Base-by-base conservation (phyloP, 2,888 invertebrate genomes). In the Drosophila nr. medialis region DNA sequence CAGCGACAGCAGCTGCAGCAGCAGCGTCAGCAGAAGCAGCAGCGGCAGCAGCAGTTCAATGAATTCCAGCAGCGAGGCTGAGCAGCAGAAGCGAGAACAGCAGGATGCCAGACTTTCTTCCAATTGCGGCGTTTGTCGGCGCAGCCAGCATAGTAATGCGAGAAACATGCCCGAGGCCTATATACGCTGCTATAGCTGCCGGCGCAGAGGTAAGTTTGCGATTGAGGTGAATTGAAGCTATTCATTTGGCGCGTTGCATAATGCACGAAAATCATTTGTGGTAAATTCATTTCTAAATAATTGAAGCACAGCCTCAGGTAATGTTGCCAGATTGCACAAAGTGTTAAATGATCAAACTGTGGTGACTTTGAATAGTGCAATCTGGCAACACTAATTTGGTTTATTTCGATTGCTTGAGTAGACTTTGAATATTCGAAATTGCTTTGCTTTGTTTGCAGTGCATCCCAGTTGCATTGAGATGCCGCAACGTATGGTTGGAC, bases 381-480 rank as follows among this genome's bases (percentile, higher is more conserved):
- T 24, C 15, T 24, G 24, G 24, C 45, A 24, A 45, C 45, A 45
- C 15, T 24, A 15, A 15, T 15, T 45, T 24, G 4, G 4, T 15
- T 15, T 1, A 24, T 24, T 7, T 45, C 11, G 7, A 7, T 15
- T 15, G 13, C 21, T 8, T 15, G 8, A 45, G 4, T 45, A 15
- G 24, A 24, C 24, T 24, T 24, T 45, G 24, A 24, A 45, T 45
- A 7, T 24, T 24, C 13, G 15, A 45, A 13, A 36, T 36, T 36
- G 7, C 4, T 36, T 30, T 24, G 15, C n/a, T 38, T 67, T 15
- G 3, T 72, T 91, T 92, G 0, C 93, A 96, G 96, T 96, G 75
- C 98, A 99, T 94, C 97, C 98, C 3, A 95, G 95, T 32, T 99
- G 98, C 93, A 95, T 98, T 91, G 97, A 98, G 86, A 95, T 99